These are phyloP conservation scores for Drosophila jambulina DNA, from an alignment of 1,140 invertebrate genomes.

Conservation along the genomic window DNA sequence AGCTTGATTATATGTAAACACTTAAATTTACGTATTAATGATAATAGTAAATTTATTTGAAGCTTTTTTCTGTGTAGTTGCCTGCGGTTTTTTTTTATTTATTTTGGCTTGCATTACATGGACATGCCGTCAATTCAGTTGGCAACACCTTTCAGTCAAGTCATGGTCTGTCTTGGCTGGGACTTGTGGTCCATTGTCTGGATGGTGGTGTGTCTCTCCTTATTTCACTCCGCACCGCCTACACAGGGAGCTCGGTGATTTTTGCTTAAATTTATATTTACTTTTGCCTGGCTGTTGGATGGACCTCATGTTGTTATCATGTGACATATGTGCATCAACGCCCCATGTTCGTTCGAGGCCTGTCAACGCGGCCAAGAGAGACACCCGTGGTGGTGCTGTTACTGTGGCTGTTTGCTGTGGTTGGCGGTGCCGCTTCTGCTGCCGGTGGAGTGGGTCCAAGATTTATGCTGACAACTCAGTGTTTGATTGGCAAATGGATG, in stretches of 20 bases:
- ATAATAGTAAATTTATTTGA: not conserved
- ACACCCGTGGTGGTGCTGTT: slow-evolving; percentile 39
- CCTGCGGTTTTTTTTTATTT: slow-evolving; percentile 34
- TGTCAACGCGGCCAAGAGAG: slow-evolving; percentile 62
- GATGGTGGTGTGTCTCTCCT: slow-evolving; percentile 24
- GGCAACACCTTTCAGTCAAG: slow-evolving; percentile 82
- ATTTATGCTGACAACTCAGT: slow-evolving; percentile 74
- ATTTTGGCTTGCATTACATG: slow-evolving; percentile 69
- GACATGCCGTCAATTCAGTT: slow-evolving; percentile 65
- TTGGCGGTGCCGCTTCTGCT: slow-evolving; percentile 13
- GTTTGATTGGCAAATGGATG: slow-evolving; percentile 79
- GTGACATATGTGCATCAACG: slow-evolving; percentile 84
- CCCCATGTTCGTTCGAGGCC: slow-evolving; percentile 69
- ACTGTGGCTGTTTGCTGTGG: slow-evolving; percentile 13
- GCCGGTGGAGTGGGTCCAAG: slow-evolving; percentile 20
- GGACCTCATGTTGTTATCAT: slow-evolving; percentile 80
- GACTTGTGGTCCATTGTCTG: slow-evolving; percentile 55
- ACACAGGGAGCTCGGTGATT: slow-evolving; percentile 72
- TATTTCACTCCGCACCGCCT: slow-evolving; percentile 57
- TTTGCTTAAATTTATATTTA: slow-evolving; percentile 79
- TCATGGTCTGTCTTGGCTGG: slow-evolving; percentile 55
- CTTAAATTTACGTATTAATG: no score
- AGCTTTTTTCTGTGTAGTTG: slow-evolving; percentile 5
- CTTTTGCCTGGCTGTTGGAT: slow-evolving; percentile 40
- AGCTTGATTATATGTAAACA: no score